Base-by-base conservation (phyloP, 1,140 invertebrate genomes). In the Drosophila littoralis region DNA sequence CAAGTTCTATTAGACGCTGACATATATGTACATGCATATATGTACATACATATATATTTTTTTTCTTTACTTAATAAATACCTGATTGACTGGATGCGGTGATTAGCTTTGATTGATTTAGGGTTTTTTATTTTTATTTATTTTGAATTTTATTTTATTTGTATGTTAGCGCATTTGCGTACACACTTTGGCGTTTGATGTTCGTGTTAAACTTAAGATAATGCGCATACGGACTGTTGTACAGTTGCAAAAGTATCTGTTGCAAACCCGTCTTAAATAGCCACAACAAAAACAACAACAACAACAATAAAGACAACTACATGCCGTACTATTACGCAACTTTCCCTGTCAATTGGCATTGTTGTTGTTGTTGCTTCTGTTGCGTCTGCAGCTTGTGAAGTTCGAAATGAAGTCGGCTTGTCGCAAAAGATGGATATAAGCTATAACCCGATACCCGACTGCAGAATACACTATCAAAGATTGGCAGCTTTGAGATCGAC, bases 51-150 rank as follows among this genome's bases (percentile, higher is more conserved):
- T 22, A 22, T 22, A 2, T 13, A 35, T 22, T 43, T 45, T 51
- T 45, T 54, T n/a, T 33, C 59, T 51, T 64, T 74, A 50, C 76
- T 5, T 5, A 5, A 28, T 5, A 28, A 28, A 55, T 63, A 64
- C 64, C 15, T 36, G 40, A 40, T 42, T 59, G 45, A 60, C 59
- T 66, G 12, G 33, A 46, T 13, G 40, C 17, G 54, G 75, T 82
- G 71, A 88, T 86, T 88, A 88, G 76, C 75, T 43, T 48, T 82
- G 83, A 86, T 88, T 86, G 83, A 86, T 88, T 86, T 88, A 28
- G 40, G 43, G 9, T 12, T 66, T 57, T 36, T 28, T 51, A 45
- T 32, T 32, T 35, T 7, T 42, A 9, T 13, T 58, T 36, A 12
- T 35, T 33, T 48, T 6, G 33, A 33, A 17, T 10, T 51, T 68